Base-by-base conservation (phyloP, 1,140 invertebrate species). In the Periplaneta americana region DNA sequence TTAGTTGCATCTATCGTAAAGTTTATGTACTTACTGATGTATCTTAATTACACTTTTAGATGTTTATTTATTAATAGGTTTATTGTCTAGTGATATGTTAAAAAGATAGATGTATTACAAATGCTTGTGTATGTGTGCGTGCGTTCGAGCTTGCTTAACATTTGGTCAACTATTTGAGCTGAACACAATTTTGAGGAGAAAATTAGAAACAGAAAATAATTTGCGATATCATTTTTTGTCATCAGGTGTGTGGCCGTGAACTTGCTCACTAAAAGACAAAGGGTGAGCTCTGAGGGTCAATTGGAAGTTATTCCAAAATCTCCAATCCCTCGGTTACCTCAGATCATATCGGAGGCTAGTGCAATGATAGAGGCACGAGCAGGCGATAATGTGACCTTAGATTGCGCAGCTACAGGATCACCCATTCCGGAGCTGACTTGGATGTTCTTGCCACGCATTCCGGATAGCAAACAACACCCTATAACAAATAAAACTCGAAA, bases 361-460 rank as follows among this genome's bases (percentile, higher is more conserved):
- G 83, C 84, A 89, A 87, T 84, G 79, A 83, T 84, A 87, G 83
- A 83, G 87, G 79, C 48, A 9, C 48, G 2, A 1, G 86, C 86
- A 83, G 87, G 87, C 82, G 87, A 86, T 82, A 85, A 85, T 84
- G 86, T 90, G 81, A 86, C 86, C 77, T 83, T 93, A 75, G 90
- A 89, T 83, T 93, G 92, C 85, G 89, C 90, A 35, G 91, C 90
- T 83, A 89, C 90, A 83, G 92, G 92, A 33, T 89, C 88, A 84
- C 90, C 89, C 83, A 82, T 84, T 18, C 89, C 91, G n/a, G 84
- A 85, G 39, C 87, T 92, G 74, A 88, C 87, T 37, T 93, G 92
- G 92, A 88, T 89, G 11, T 78, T 78, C n/a, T n/a, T 66, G 48
- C 48, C 48, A 28, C 48, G n/a, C 22, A 5, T 66, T 66, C 48